Percentiles rank a stretch among this genome's conserved stretches.
phyloP scores from a whole-genome alignment of 1,140 invertebrate species.

The Trichomalopsis sarcophagae region DNA sequence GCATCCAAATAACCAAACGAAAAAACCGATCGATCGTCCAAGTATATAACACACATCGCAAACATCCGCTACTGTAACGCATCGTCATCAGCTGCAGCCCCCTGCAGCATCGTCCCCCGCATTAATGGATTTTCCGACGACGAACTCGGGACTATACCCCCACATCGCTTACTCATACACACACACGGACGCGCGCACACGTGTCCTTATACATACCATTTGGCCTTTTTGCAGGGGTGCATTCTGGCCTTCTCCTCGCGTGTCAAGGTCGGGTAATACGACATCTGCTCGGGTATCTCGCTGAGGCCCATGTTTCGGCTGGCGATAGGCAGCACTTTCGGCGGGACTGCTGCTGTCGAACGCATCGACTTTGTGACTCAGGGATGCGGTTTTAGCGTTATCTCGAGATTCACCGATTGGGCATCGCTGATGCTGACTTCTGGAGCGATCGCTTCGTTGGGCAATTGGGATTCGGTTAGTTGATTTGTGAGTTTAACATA shows the following conservation, averaged over 20 bases:
- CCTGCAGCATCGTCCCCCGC: too few relatives aligned
- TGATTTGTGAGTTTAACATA: too few relatives aligned
- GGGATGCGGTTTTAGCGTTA: background rate
- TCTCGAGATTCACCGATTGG: background rate
- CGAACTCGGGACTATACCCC: background rate
- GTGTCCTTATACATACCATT: conserved; percentile 64
- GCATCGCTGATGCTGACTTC: background rate
- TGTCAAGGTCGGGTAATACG: conserved; percentile 66
- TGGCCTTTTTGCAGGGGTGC: conserved; percentile 66
- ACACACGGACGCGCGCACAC: background rate
- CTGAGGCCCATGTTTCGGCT: conserved; percentile 45
- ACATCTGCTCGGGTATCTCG: conserved; percentile 61
- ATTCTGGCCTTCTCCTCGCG: conserved; percentile 67
- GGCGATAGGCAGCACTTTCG: background rate
- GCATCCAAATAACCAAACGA: too few relatives aligned
- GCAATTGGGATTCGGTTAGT: too few relatives aligned
- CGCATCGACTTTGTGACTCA: background rate
- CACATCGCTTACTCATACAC: background rate
- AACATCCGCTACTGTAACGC: too few relatives aligned
- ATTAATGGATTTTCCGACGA: too few relatives aligned
- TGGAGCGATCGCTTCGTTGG: background rate
- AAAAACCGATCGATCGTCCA: too few relatives aligned
- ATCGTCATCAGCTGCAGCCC: too few relatives aligned
- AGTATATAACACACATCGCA: too few relatives aligned
- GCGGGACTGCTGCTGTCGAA: background rate